These are phyloP conservation scores for Cossypha dichroa DNA, from an alignment of 2,797 vertebrate species.

Conservation along the genomic window DNA sequence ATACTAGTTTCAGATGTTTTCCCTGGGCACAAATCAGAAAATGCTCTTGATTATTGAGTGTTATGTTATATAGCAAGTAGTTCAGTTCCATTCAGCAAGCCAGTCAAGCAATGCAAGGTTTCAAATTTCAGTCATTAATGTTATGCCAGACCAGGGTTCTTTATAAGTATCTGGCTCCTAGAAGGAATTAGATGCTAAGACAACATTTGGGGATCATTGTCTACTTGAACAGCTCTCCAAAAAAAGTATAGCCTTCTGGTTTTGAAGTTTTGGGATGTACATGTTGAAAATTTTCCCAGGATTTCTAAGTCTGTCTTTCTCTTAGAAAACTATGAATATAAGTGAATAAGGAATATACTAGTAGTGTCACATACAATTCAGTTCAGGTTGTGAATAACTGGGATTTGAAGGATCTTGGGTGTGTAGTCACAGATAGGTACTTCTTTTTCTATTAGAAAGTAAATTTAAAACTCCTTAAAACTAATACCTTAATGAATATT, in stretches of 20 bases:
- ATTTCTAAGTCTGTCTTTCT: neutral
- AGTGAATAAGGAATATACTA: neutral
- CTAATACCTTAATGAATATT: neutral
- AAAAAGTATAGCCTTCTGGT: neutral
- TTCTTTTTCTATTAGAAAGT: neutral
- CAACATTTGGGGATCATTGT: constrained; percentile 60
- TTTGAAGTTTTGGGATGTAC: neutral
- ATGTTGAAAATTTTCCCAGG: neutral
- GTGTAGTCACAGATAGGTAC: neutral
- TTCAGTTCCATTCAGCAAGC: constrained; percentile 54
- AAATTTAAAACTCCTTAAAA: neutral
- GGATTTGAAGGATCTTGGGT: neutral
- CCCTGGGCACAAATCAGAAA: constrained; percentile 65
- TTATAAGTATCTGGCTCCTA: constrained; percentile 63
- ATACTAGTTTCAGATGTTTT: constrained; percentile 66
- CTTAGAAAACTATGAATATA: neutral
- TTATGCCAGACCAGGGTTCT: constrained; percentile 56
- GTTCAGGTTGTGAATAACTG: neutral
- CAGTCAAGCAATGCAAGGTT: constrained; percentile 45
- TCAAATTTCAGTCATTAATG: constrained; percentile 67
- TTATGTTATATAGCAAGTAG: constrained; percentile 67
- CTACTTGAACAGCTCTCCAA: constrained; percentile 24
- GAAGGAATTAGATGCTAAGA: constrained; percentile 61
- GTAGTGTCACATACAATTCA: neutral
- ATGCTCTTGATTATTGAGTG: constrained; percentile 70